Evolutionary conservation across 2,888 invertebrate species (phyloP).

Genomic region (Pachliopta kotzebuea): DNA sequence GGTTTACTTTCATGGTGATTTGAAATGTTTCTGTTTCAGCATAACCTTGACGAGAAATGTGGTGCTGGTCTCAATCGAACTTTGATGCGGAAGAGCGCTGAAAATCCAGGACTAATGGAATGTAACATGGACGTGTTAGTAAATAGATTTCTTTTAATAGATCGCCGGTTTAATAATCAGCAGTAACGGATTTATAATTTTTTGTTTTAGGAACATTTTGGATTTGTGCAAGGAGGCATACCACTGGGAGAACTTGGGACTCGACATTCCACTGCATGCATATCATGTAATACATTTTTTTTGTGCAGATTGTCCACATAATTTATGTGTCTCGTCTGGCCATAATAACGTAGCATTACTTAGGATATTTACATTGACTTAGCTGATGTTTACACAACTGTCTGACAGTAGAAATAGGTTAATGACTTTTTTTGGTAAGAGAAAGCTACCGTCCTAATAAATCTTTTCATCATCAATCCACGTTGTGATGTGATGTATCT

Average conservation of each 20-base stretch:
- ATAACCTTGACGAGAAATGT: constrained; percentile 82
- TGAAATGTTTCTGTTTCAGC: constrained; percentile 43
- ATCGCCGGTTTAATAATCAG: background rate
- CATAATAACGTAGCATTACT: too few species aligned
- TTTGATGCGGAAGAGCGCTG: constrained; percentile 84
- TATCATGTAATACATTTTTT: constrained; percentile 69
- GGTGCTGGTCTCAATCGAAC: constrained; percentile 83
- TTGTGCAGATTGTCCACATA: background rate
- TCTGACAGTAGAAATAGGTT: too few species aligned
- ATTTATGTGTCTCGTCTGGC: too few species aligned
- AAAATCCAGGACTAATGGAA: constrained; percentile 84
- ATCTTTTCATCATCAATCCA: too few species aligned
- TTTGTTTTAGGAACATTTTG: constrained; percentile 78
- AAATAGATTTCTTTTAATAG: background rate
- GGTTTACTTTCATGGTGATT: background rate
- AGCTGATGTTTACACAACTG: too few species aligned
- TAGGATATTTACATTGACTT: too few species aligned
- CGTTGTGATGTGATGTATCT: too few species aligned
- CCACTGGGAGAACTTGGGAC: constrained; percentile 86
- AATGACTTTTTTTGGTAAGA: too few species aligned
- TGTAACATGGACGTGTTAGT: constrained; percentile 89
- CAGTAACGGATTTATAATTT: background rate
- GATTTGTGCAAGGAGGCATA: constrained; percentile 86
- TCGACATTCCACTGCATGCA: constrained; percentile 85
- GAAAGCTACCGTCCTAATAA: too few species aligned